A percentile compares a stretch with the other conserved stretches of the same genome.
These are phyloP conservation scores for Cosmia pyralina DNA, from an alignment of 2,888 invertebrate genomes.

Conservation along the genomic window DNA sequence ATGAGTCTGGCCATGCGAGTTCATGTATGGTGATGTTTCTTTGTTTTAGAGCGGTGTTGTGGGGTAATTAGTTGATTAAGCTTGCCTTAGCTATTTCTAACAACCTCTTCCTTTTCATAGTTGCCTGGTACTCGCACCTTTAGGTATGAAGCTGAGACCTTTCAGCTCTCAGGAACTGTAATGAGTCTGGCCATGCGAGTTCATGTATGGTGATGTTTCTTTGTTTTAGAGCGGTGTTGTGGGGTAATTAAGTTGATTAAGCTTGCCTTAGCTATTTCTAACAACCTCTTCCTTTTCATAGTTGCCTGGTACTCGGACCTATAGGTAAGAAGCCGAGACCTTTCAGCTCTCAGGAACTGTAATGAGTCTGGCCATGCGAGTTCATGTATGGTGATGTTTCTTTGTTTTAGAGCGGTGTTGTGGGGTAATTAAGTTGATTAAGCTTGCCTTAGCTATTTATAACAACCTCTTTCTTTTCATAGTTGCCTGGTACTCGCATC, in stretches of 20 bases:
- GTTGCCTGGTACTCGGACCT: not conserved
- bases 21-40: conserved; percentile 38
- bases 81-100: not conserved
- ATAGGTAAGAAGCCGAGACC: not conserved
- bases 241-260: conserved; percentile 2
- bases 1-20: conserved; percentile 67
- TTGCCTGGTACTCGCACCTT: not conserved
- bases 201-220: conserved; percentile 43
- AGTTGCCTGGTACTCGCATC: too few species aligned
- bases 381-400: conserved; percentile 32
- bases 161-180: conserved; percentile 82
- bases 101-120: not conserved
- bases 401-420: conserved; percentile 34
- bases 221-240: conserved; percentile 31
- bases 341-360: conserved; percentile 72
- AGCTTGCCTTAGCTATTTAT: not conserved
- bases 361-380: conserved; percentile 68
- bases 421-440: conserved; percentile 11
- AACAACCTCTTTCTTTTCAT: not conserved
- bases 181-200: conserved; percentile 70
- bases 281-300: not conserved
- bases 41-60: conserved; percentile 31
- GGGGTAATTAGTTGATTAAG: conserved; percentile 1
- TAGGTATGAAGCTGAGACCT: conserved; percentile 71
- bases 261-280: not conserved